Percentiles rank a stretch among this genome's conserved stretches.
Conservation (phyloP, 2,113 vertebrate species). For the Serilophus lunatus region DNA sequence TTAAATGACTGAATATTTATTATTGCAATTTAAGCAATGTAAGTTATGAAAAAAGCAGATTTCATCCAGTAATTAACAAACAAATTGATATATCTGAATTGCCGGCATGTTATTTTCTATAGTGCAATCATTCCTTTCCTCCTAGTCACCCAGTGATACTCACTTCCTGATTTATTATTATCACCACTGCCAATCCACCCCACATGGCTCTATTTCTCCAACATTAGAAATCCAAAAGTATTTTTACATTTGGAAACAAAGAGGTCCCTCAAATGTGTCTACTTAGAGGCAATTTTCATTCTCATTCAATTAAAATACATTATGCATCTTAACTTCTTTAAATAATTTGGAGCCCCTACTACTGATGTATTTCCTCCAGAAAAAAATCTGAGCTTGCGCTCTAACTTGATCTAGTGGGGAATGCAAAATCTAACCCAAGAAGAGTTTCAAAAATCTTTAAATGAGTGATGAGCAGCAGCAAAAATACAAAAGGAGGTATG, state of each 20-base stretch:
- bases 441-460: background rate
- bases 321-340: background rate
- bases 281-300: background rate
- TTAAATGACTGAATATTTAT: background rate
- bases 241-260: background rate
- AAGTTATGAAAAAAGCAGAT: background rate
- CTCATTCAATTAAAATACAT: background rate
- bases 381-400: background rate
- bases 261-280: background rate
- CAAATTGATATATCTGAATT: background rate
- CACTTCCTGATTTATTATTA: background rate
- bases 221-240: background rate
- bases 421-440: background rate
- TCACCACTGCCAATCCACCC: background rate
- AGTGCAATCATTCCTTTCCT: background rate
- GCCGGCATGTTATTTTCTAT: background rate
- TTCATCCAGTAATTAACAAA: background rate
- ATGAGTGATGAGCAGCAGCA: background rate
- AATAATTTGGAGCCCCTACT: background rate
- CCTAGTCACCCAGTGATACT: background rate
- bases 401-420: background rate
- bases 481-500: background rate
- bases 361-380: background rate
- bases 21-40: background rate
- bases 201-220: background rate